These are phyloP conservation scores for Rutilus rutilus DNA, from an alignment of 2,113 vertebrate species.

Conservation along the genomic window DNA sequence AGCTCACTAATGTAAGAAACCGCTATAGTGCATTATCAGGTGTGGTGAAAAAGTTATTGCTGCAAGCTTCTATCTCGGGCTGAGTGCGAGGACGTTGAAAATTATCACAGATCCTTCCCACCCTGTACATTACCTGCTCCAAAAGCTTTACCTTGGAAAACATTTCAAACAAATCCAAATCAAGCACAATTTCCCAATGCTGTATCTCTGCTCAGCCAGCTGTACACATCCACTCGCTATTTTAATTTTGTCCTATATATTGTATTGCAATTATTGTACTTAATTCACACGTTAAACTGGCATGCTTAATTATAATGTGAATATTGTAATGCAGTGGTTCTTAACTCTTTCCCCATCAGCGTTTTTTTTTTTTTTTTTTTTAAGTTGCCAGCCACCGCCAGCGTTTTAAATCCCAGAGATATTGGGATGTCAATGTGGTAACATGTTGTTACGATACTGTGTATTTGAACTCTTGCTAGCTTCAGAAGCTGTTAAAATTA, in stretches of 20 bases:
- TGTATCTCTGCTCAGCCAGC: background rate
- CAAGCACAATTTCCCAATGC: background rate
- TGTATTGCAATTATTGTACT: background rate
- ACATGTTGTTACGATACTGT: too few species aligned
- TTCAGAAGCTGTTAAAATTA: too few species aligned
- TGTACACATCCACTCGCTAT: background rate
- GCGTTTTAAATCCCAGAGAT: too few species aligned
- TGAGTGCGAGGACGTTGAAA: background rate
- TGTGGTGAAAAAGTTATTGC: slow-evolving; percentile 15
- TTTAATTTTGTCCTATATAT: too few species aligned
- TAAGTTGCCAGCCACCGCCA: too few species aligned
- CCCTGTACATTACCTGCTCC: background rate
- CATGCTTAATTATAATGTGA: background rate
- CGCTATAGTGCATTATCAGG: background rate
- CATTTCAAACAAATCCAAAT: background rate
- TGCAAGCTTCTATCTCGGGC: background rate
- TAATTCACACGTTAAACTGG: background rate
- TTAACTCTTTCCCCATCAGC: background rate
- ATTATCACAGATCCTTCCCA: background rate
- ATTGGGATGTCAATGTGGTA: too few species aligned
- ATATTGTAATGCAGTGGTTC: background rate
- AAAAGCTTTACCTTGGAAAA: background rate
- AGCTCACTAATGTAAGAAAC: background rate
- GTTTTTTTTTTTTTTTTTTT: too few species aligned
- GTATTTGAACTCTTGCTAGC: too few species aligned